Evolutionary conservation across 2,797 vertebrate species (phyloP).

Genomic region (Pagetopsis macropterus): DNA sequence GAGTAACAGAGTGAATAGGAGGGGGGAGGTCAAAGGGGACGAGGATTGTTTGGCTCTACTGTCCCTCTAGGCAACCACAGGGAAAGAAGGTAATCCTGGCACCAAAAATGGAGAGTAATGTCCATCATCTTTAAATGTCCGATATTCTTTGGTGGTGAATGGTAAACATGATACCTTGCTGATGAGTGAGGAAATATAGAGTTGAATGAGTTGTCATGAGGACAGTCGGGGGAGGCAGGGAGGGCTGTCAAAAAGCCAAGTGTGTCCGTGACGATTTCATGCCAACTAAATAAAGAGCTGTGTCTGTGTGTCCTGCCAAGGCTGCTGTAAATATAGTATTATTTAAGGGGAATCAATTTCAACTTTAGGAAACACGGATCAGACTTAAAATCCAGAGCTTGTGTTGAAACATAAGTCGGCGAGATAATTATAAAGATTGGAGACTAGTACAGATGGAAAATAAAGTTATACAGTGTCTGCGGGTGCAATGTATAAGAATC

Average conservation of each 20-base stretch:
- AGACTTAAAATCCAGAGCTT: too few relatives aligned
- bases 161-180: conserved; percentile 64
- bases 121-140: conserved; percentile 22
- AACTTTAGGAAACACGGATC: conserved; percentile 57
- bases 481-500: not conserved
- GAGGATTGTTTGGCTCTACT: conserved; percentile 62
- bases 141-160: conserved; percentile 45
- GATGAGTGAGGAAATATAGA: conserved; percentile 19
- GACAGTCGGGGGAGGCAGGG: conserved; percentile 46
- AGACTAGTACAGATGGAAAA: conserved; percentile 7
- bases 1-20: conserved; percentile 67
- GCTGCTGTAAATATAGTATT: conserved; percentile 77
- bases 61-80: conserved; percentile 55
- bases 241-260: conserved; percentile 66
- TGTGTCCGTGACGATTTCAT: conserved; percentile 69
- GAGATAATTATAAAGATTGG: conserved; percentile 35
- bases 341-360: conserved; percentile 75
- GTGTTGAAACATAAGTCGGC: conserved; percentile 36
- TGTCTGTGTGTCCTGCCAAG: conserved; percentile 72
- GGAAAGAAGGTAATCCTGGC: conserved; percentile 59
- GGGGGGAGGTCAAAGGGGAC: conserved; percentile 73
- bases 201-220: conserved; percentile 47
- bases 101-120: conserved; percentile 59
- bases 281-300: conserved; percentile 75
- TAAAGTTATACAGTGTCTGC: not conserved